A percentile compares a stretch with the other conserved stretches of the same genome.
Evolutionary conservation across 2,797 vertebrate genomes (phyloP).

Genomic region (Acanthiza pusilla): DNA sequence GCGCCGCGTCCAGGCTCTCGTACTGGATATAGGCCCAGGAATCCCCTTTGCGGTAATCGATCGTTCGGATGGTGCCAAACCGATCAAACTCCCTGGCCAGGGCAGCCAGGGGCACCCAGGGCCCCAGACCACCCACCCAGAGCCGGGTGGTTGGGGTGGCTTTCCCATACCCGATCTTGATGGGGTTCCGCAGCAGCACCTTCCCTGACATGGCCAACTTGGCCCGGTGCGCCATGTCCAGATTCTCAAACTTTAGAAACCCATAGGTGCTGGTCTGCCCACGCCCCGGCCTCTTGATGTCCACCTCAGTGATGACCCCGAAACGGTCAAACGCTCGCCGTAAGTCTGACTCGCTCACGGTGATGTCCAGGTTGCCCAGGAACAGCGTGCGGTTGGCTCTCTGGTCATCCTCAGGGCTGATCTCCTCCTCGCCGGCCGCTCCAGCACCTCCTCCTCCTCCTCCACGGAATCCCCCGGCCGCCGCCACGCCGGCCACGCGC

Average conservation of each 20-base stretch:
- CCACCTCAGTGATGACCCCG: constrained; percentile 95
- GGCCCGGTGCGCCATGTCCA: constrained; percentile 97
- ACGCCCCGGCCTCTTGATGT: constrained; percentile 89
- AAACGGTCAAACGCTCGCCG: constrained; percentile 93
- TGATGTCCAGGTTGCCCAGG: constrained; percentile 94
- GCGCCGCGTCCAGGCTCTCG: constrained; percentile 95
- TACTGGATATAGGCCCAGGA: constrained; percentile 99
- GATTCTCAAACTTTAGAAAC: constrained; percentile 97
- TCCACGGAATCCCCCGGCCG: constrained; percentile 79
- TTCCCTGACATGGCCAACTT: constrained; percentile 98
- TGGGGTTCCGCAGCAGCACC: constrained; percentile 90
- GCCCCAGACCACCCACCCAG: constrained; percentile 96
- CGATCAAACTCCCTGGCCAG: constrained; percentile 96
- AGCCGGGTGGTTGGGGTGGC: constrained; percentile 93
- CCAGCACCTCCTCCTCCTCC: constrained; percentile 40
- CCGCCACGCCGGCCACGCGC: constrained; percentile 71
- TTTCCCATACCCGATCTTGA: constrained; percentile 98
- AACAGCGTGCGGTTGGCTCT: constrained; percentile 96
- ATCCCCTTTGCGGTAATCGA: constrained; percentile 97
- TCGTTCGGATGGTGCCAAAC: constrained; percentile 96
- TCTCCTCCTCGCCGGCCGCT: constrained; percentile 80
- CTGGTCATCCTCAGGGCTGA: constrained; percentile 95
- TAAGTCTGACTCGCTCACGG: constrained; percentile 89
- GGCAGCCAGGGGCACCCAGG: constrained; percentile 93
- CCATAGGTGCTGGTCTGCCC: constrained; percentile 95